These are phyloP conservation scores for Bombus sylvicola DNA, from an alignment of 1,140 invertebrate genomes.

Conservation along the genomic window DNA sequence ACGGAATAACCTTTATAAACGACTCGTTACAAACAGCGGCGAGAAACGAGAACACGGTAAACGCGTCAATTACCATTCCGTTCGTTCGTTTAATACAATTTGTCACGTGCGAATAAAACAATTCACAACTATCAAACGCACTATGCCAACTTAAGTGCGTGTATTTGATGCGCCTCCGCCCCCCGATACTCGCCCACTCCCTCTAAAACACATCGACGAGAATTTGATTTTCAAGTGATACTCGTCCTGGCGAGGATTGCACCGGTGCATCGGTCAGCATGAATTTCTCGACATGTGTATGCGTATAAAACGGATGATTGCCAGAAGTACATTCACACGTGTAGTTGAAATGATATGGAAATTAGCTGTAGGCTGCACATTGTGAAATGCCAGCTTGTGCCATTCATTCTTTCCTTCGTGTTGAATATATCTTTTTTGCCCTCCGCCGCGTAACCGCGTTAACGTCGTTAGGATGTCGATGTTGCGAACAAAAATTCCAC, in stretches of 20 bases:
- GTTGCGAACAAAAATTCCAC: not conserved
- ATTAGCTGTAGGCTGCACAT: conserved; percentile 52
- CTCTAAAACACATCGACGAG: conserved; percentile 2
- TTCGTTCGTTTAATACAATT: conserved; percentile 49
- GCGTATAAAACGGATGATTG: conserved; percentile 49
- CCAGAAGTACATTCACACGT: conserved; percentile 47
- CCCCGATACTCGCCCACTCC: too few relatives aligned
- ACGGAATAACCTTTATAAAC: conserved; percentile 20
- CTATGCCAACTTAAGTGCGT: conserved; percentile 43
- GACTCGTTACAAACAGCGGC: conserved; percentile 40
- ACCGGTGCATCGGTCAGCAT: conserved; percentile 44
- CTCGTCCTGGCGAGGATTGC: conserved; percentile 25
- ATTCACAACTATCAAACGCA: conserved; percentile 47
- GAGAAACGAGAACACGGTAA: conserved; percentile 16
- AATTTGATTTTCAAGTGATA: conserved; percentile 57
- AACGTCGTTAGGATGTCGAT: not conserved
- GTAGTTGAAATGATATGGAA: conserved; percentile 49
- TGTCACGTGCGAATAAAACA: conserved; percentile 48
- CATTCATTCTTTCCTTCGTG: not conserved
- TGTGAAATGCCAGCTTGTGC: conserved; percentile 2
- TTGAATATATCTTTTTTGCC: not conserved
- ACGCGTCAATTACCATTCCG: conserved; percentile 43
- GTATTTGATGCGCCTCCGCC: conserved; percentile 20
- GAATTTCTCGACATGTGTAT: conserved; percentile 21
- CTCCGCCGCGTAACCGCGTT: not conserved